Evolutionary conservation across 92 coral and sea anemone genomes (phyloP).

Genomic region (Bergia puertoricense): DNA sequence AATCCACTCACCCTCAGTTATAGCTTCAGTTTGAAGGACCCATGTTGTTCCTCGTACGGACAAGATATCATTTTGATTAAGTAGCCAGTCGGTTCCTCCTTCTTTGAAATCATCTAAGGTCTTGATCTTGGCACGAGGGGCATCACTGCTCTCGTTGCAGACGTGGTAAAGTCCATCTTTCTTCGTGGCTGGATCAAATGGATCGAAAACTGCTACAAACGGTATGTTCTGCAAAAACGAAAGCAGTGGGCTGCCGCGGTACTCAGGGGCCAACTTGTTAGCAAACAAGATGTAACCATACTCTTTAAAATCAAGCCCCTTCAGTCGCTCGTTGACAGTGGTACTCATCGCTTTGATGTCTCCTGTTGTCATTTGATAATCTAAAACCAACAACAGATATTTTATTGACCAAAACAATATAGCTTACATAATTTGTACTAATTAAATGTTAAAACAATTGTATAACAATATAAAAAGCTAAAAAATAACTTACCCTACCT

Average conservation of each 20-base stretch:
- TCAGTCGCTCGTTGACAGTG: constrained; percentile 40
- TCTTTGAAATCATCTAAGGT: constrained; percentile 63
- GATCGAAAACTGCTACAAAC: constrained; percentile 63
- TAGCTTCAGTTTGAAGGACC: constrained; percentile 52
- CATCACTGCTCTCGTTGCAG: constrained; percentile 63
- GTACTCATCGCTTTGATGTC: constrained; percentile 47
- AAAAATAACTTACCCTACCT: too few relatives aligned
- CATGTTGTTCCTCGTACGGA: constrained; percentile 69
- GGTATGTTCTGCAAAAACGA: constrained; percentile 65
- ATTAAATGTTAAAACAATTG: too few relatives aligned
- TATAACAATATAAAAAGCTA: too few relatives aligned
- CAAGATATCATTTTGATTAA: constrained; percentile 7
- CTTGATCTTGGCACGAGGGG: constrained; percentile 52
- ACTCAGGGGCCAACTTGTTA: constrained; percentile 53
- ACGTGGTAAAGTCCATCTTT: constrained; percentile 58
- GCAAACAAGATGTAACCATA: constrained; percentile 57
- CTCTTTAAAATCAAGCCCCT: constrained; percentile 53
- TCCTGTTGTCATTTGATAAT: background rate
- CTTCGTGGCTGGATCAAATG: constrained; percentile 50
- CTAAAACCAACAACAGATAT: background rate
- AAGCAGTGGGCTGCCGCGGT: constrained; percentile 51
- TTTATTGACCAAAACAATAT: too few relatives aligned
- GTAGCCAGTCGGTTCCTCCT: constrained; percentile 5
- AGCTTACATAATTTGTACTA: too few relatives aligned
- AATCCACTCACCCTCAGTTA: constrained; percentile 46